These are phyloP conservation scores for Notospermus geniculatus DNA, from an alignment of 1,140 invertebrate species.

Conservation along the genomic window DNA sequence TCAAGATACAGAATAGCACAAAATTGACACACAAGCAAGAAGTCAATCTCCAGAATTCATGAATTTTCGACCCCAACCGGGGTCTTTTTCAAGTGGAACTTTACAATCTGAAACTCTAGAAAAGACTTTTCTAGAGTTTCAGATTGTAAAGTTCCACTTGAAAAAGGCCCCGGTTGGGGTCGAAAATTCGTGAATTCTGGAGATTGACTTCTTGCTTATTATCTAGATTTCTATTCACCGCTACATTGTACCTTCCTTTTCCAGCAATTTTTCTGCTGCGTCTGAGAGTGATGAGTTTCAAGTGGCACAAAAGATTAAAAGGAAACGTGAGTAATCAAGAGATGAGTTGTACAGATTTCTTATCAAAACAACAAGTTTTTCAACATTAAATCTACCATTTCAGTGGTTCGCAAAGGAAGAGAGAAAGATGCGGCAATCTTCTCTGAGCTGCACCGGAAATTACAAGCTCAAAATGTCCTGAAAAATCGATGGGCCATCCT, in stretches of 20 bases:
- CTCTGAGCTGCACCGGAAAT: constrained; percentile 45
- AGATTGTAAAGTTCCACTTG: no score
- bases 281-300: constrained; percentile 47
- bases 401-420: constrained; percentile 44
- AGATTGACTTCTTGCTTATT: no score
- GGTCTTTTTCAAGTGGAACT: no score
- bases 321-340: constrained; percentile 38
- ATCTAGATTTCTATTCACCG: not conserved
- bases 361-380: not conserved
- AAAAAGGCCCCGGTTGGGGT: no score
- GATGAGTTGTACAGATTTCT: not conserved
- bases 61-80: no score
- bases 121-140: no score
- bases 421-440: constrained; percentile 45
- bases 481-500: constrained; percentile 42
- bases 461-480: constrained; percentile 42
- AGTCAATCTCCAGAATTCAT: no score
- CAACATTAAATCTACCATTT: constrained; percentile 11
- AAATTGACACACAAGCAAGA: no score
- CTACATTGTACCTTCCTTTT: constrained; percentile 16
- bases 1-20: no score
- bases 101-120: no score
- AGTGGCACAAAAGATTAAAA: constrained; percentile 45
- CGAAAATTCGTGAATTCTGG: no score
- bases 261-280: constrained; percentile 26